phyloP scores from a whole-genome alignment of 30 jellyfish, hydroid and myxozoan species.

The Sanderia malayensis region DNA sequence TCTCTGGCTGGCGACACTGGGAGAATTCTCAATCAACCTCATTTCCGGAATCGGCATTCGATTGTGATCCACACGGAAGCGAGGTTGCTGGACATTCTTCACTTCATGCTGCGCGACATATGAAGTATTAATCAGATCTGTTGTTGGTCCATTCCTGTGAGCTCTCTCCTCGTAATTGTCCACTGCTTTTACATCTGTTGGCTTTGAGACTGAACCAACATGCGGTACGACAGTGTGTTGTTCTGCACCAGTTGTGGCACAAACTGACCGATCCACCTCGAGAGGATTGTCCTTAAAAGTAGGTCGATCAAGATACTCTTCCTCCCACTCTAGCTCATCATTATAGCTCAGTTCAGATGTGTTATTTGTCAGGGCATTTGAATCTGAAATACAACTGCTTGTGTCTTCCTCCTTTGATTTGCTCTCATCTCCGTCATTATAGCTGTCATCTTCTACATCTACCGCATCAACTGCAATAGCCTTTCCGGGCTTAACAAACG shows the following conservation, averaged over 20 bases:
- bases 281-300: background rate
- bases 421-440: background rate
- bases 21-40: constrained; percentile 3
- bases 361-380: constrained; percentile 22
- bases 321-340: constrained; percentile 65
- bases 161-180: background rate
- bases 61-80: background rate
- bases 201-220: background rate
- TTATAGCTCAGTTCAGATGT: constrained; percentile 44
- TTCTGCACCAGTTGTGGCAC: background rate
- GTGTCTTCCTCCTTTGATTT: background rate
- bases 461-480: constrained; percentile 1
- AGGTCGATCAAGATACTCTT: constrained; percentile 22
- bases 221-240: background rate
- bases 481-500: background rate
- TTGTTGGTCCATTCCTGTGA: background rate
- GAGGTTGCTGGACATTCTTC: background rate
- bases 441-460: background rate
- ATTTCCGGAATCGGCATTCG: too few relatives aligned
- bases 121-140: background rate
- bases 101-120: background rate
- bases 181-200: background rate
- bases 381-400: constrained; percentile 39
- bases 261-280: background rate
- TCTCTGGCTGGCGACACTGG: constrained; percentile 2